Percentiles rank a stretch among this genome's conserved stretches.
phyloP scores from a whole-genome alignment of 2,113 vertebrate genomes.

The Equus przewalskii region DNA sequence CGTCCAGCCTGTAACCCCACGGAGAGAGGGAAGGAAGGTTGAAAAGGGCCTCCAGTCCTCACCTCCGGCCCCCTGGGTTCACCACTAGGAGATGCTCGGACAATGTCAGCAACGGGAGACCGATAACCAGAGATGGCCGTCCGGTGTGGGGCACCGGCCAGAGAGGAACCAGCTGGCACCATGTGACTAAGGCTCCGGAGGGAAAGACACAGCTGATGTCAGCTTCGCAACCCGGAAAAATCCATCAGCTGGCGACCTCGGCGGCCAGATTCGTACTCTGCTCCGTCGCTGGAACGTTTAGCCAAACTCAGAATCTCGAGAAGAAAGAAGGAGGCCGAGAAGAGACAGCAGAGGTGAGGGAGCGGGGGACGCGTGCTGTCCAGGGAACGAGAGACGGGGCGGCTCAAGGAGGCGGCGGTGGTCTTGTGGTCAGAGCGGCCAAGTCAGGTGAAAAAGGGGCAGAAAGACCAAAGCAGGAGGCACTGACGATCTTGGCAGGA shows the following conservation, averaged over 20 bases:
- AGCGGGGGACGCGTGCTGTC: too few species aligned
- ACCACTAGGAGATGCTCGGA: not conserved
- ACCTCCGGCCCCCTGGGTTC: not conserved
- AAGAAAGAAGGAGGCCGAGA: not conserved
- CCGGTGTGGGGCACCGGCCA: not conserved
- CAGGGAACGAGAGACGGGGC: too few species aligned
- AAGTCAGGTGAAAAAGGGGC: not conserved
- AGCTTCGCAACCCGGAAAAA: not conserved
- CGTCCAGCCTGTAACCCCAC: not conserved
- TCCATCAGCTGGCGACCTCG: not conserved
- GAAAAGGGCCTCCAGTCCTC: too few species aligned
- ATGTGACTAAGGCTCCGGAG: too few species aligned
- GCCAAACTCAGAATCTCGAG: not conserved
- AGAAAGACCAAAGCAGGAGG: not conserved
- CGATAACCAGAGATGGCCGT: not conserved
- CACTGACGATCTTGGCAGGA: not conserved
- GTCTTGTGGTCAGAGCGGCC: too few species aligned
- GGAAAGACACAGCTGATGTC: not conserved
- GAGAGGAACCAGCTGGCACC: not conserved
- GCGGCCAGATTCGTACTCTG: not conserved
- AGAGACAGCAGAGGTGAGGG: too few species aligned
- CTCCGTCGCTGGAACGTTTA: rapidly evolving
- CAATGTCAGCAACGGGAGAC: not conserved
- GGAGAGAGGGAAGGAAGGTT: not conserved
- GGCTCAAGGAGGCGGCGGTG: too few species aligned